Percentiles rank a stretch among this genome's conserved stretches.
These are phyloP conservation scores for Erpetoichthys calabaricus DNA, from an alignment of 2,797 vertebrate species.

Conservation along the genomic window DNA sequence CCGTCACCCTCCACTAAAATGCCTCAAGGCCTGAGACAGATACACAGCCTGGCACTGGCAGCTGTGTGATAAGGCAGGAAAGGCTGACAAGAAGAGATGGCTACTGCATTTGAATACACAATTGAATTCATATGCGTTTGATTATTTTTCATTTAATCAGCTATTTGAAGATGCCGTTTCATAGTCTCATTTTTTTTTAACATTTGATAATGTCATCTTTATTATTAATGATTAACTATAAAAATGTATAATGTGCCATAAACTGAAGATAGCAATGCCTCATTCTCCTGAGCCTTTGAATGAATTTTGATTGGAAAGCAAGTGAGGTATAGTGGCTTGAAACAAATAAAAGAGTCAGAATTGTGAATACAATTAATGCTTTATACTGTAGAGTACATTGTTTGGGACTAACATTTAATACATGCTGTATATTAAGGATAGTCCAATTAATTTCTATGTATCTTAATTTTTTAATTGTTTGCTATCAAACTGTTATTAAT, in stretches of 20 bases:
- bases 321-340: too few relatives aligned
- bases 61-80: slow-evolving; percentile 2
- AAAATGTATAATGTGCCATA: not conserved
- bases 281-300: too few relatives aligned
- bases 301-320: too few relatives aligned
- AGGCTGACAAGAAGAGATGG: slow-evolving; percentile 6
- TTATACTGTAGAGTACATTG: too few relatives aligned
- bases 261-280: too few relatives aligned
- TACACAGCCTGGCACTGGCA: slow-evolving; percentile 11
- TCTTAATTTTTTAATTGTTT: too few relatives aligned
- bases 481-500: too few relatives aligned
- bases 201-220: not conserved
- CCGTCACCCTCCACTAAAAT: slow-evolving; percentile 2
- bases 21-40: slow-evolving; percentile 9
- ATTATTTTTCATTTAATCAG: slow-evolving; percentile 10
- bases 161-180: not conserved
- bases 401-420: too few relatives aligned
- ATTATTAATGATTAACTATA: not conserved
- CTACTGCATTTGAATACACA: slow-evolving; percentile 5
- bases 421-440: too few relatives aligned
- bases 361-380: too few relatives aligned
- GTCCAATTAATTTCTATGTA: too few relatives aligned
- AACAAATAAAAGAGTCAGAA: too few relatives aligned
- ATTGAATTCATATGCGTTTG: slow-evolving; percentile 15
- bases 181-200: not conserved